Evolutionary conservation across 2,113 vertebrate species (phyloP), one percentile per base, ranked within the genome.

Genomic region (Clarias batrachus): DNA sequence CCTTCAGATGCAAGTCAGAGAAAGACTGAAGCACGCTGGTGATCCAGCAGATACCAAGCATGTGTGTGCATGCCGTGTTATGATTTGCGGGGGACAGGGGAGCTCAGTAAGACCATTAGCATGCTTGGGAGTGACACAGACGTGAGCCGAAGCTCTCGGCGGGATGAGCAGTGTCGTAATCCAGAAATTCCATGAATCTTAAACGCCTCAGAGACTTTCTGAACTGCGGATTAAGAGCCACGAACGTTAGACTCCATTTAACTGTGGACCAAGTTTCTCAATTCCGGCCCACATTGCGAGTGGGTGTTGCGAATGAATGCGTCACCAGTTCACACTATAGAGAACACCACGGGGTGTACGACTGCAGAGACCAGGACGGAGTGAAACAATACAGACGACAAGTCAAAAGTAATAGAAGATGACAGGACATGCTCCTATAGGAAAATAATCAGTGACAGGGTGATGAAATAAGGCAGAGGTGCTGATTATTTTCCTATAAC

Each of bases 161-260:
- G 25, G 84, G 83, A 85, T 85, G 60, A 82, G 84, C 87, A 60
- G 60, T 12, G 27, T 17, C 74, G 5, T 54, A 71, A 77, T 74
- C 60, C 56, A 70, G 74, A 83, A 80, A 83, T 82, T 88, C 54
- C 33, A 83, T 78, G 54, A 86, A 85, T 88, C 83, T 73, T 57
- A 84, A 89, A 84, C 76, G 74, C 74, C 78, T 68, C 14, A 3
- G 76, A 81, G 81, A 81, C 57, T 76, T 80, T 33, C 76, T 84
- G 81, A 81, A 79, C 84, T 52, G 19, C 63, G 81, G 63, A 81
- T 74, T 86, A 83, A 68, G 81, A 80, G 48, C 57, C 54, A 57
- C 14, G 7, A 76, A 74, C n/a, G 37, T n/a, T n/a, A n/a, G 80
- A 7, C 71, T 86, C 62, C 41, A 70, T 41, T 83, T 71, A 86